Conservation (phyloP, 2,888 invertebrate genomes). For the Escarpia spicata region DNA sequence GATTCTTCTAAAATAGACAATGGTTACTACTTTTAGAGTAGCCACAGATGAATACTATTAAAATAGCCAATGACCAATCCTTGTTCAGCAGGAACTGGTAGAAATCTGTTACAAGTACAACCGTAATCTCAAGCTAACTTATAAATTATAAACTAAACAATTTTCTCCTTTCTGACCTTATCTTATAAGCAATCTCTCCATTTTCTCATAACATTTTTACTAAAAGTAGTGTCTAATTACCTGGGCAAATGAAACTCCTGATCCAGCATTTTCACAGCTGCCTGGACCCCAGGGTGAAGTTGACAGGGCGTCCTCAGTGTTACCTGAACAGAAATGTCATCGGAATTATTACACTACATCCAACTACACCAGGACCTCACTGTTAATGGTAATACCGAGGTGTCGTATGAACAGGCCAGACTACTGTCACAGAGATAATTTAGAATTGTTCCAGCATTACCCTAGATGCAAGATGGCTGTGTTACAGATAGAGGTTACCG, state of each 20-base stretch:
- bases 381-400: not conserved
- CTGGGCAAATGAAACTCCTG: conserved; percentile 70
- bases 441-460: too few relatives aligned
- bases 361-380: not conserved
- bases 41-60: not conserved
- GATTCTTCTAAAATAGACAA: too few relatives aligned
- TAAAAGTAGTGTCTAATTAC: conserved; percentile 54
- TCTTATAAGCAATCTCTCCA: not conserved
- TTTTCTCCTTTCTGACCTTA: not conserved
- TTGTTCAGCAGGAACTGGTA: not conserved
- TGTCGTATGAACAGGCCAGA: too few relatives aligned
- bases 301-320: conserved; percentile 43
- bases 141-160: not conserved
- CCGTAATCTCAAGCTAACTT: not conserved
- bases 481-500: too few relatives aligned
- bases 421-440: too few relatives aligned
- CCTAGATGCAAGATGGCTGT: too few relatives aligned
- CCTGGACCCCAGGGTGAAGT: conserved; percentile 33
- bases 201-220: not conserved
- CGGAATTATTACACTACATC: not conserved
- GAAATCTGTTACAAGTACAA: not conserved
- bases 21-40: not conserved
- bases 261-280: not conserved
- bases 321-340: conserved; percentile 25
- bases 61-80: not conserved